phyloP scores from a whole-genome alignment of 2,113 vertebrate species.

The Oriolus oriolus region DNA sequence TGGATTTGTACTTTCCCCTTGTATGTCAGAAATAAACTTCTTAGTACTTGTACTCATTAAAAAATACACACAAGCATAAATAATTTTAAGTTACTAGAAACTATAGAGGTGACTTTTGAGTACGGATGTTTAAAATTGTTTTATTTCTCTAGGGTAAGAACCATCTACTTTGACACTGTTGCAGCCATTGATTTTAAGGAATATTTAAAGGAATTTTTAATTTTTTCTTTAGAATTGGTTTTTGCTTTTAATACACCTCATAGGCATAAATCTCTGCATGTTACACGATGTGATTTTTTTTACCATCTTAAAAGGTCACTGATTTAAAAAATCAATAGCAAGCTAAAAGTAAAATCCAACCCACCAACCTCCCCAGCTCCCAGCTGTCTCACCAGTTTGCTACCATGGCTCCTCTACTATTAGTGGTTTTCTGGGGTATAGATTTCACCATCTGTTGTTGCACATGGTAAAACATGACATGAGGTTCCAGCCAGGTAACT shows the following conservation, averaged over 20 bases:
- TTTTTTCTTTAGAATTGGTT: neutral
- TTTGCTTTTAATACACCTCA: neutral
- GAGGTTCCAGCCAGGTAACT: neutral
- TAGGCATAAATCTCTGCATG: neutral
- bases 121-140: fast-evolving
- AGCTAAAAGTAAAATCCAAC: neutral
- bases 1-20: neutral
- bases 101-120: neutral
- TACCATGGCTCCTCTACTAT: neutral
- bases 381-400: neutral
- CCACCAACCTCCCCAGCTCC: neutral
- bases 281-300: neutral
- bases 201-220: neutral
- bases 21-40: neutral
- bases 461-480: neutral
- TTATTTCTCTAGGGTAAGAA: neutral
- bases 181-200: neutral
- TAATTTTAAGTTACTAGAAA: neutral
- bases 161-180: neutral
- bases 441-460: neutral
- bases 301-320: neutral
- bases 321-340: neutral
- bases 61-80: neutral
- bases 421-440: fast-evolving
- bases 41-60: neutral